Percentiles rank a stretch among this genome's conserved stretches.
Conservation (phyloP, 2,888 invertebrate genomes). For the Phyto melanocephala region DNA sequence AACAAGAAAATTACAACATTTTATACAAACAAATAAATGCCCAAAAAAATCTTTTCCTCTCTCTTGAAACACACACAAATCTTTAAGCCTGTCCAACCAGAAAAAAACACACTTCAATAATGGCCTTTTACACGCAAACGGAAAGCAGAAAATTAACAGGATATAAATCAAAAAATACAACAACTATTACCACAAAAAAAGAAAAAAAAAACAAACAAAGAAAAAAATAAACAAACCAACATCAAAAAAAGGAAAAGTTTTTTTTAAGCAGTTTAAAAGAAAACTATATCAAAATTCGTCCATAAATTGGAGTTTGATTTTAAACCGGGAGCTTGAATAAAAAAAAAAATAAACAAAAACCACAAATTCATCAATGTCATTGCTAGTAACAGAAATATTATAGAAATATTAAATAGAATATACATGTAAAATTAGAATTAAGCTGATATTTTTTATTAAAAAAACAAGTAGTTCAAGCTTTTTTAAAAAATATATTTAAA, state of each 20-base stretch:
- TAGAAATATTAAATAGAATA: background rate
- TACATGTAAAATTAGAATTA: too few relatives aligned
- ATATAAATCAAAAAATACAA: conserved; percentile 17
- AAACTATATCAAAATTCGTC: conserved; percentile 78
- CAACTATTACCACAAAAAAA: conserved; percentile 16
- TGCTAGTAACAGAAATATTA: background rate
- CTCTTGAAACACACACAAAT: conserved; percentile 30
- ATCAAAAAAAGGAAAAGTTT: conserved; percentile 69
- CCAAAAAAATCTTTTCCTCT: conserved; percentile 66
- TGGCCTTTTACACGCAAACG: background rate
- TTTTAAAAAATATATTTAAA: conserved; percentile 16
- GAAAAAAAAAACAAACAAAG: too few relatives aligned
- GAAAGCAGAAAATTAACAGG: background rate
- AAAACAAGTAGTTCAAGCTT: conserved; percentile 34
- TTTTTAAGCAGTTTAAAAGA: conserved; percentile 73
- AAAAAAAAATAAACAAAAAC: conserved; percentile 6
- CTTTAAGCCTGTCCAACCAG: background rate
- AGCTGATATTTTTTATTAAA: conserved; percentile 42
- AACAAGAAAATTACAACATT: conserved; percentile 36
- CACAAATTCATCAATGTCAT: conserved; percentile 15
- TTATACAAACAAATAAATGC: conserved; percentile 58
- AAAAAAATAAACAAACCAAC: too few relatives aligned
- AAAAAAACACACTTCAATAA: background rate
- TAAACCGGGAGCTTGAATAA: conserved; percentile 63
- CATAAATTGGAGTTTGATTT: conserved; percentile 76